Evolutionary conservation across 2,888 invertebrate species (phyloP).

Genomic region (Nematopogon swammerdamellus): DNA sequence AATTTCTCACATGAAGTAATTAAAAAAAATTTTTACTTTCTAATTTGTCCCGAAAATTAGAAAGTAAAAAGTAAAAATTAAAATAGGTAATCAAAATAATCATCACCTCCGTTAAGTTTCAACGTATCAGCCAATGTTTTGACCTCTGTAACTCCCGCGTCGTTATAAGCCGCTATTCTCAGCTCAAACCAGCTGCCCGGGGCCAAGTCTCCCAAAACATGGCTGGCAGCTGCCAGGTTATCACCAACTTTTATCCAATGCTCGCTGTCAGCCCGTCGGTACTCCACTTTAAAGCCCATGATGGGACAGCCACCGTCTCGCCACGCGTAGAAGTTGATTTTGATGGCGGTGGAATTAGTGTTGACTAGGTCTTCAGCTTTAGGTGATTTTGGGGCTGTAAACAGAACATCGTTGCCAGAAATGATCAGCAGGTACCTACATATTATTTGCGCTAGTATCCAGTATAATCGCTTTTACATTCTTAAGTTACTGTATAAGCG

Average conservation of each 20-base stretch:
- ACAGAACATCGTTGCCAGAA: not conserved
- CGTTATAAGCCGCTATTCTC: conserved; percentile 55
- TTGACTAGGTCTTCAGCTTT: conserved; percentile 68
- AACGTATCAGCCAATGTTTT: conserved; percentile 58
- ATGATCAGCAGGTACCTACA: too few relatives aligned
- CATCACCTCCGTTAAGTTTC: conserved; percentile 50
- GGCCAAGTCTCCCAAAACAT: conserved; percentile 49
- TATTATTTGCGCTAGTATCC: too few relatives aligned
- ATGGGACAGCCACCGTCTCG: conserved; percentile 79
- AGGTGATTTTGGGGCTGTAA: conserved; percentile 66
- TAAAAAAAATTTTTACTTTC: not conserved
- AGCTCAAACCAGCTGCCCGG: conserved; percentile 62
- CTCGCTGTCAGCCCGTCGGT: conserved; percentile 54
- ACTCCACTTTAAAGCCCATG: conserved; percentile 68
- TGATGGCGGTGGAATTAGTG: conserved; percentile 72
- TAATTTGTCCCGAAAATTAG: not conserved
- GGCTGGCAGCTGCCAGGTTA: conserved; percentile 34
- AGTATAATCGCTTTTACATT: too few relatives aligned
- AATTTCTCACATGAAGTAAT: not conserved
- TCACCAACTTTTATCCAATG: conserved; percentile 51
- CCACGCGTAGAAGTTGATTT: conserved; percentile 76
- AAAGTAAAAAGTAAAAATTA: too few relatives aligned
- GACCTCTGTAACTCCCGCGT: conserved; percentile 57
- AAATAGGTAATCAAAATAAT: too few relatives aligned
- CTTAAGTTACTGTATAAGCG: too few relatives aligned